These are phyloP conservation scores for Strix aluco DNA, from an alignment of 2,113 vertebrate species.

Conservation along the genomic window DNA sequence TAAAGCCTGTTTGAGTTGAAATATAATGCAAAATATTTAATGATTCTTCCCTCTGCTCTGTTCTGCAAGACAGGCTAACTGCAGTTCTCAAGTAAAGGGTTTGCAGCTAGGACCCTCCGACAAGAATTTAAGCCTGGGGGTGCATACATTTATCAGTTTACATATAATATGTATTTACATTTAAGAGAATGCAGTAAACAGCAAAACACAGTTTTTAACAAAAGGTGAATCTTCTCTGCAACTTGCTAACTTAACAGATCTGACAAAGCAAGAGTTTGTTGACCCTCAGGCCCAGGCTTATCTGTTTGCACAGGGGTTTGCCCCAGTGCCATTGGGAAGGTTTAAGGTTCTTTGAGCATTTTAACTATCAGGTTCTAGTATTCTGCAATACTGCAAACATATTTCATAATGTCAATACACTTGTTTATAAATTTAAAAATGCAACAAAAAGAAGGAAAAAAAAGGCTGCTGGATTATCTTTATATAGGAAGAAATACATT, in stretches of 20 bases:
- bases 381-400: background rate
- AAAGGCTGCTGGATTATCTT: background rate
- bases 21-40: background rate
- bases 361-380: background rate
- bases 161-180: background rate
- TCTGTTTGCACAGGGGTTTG: slow-evolving; percentile 44
- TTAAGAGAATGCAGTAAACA: background rate
- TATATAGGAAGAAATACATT: background rate
- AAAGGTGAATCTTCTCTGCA: background rate
- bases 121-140: background rate
- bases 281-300: slow-evolving; percentile 28
- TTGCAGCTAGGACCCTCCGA: background rate
- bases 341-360: background rate
- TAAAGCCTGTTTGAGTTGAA: background rate
- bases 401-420: background rate
- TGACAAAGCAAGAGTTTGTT: slow-evolving; percentile 2
- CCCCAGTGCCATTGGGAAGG: background rate
- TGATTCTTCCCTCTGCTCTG: background rate
- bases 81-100: background rate
- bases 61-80: background rate
- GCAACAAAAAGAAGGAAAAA: background rate
- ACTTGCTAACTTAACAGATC: background rate
- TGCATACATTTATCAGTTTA: background rate
- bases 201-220: background rate
- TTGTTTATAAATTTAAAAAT: background rate